These are phyloP conservation scores for Procambarus virginalis DNA, from an alignment of 1,140 invertebrate genomes.

Conservation along the genomic window DNA sequence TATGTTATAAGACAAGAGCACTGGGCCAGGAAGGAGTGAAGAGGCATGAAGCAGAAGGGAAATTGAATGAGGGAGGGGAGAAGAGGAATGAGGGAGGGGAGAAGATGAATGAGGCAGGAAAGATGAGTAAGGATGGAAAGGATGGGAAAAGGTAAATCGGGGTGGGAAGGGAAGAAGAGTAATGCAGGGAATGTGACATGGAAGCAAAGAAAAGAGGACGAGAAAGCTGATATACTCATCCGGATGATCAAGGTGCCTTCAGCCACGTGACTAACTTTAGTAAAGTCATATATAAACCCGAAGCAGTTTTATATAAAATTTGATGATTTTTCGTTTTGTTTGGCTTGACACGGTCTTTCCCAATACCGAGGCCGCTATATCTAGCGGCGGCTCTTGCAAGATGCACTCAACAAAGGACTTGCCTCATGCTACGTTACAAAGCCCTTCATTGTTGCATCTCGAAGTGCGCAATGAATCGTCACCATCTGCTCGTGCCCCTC, in stretches of 20 bases:
- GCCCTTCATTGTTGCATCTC: background rate
- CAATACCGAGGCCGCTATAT: background rate
- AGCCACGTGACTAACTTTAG: background rate
- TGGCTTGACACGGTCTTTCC: background rate
- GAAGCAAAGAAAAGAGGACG: no score
- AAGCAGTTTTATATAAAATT: background rate
- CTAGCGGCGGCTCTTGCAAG: background rate
- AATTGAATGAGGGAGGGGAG: no score
- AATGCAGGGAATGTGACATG: no score
- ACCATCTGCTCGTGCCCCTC: slow-evolving; percentile 1
- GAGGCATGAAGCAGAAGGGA: no score
- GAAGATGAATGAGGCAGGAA: no score
- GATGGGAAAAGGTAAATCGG: no score
- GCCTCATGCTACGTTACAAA: background rate
- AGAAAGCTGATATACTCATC: no score
- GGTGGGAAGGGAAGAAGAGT: no score
- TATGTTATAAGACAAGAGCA: no score
- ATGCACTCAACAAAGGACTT: slow-evolving; percentile 4
- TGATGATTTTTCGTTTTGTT: background rate
- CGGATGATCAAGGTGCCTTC: background rate
- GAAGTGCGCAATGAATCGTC: background rate
- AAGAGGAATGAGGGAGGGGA: no score
- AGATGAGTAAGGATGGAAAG: no score
- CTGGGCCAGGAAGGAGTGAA: no score
- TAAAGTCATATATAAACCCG: background rate